Percentiles rank a stretch among this genome's conserved stretches.
Evolutionary conservation across 2,888 invertebrate species (phyloP).

Genomic region (Drosophila atripex): DNA sequence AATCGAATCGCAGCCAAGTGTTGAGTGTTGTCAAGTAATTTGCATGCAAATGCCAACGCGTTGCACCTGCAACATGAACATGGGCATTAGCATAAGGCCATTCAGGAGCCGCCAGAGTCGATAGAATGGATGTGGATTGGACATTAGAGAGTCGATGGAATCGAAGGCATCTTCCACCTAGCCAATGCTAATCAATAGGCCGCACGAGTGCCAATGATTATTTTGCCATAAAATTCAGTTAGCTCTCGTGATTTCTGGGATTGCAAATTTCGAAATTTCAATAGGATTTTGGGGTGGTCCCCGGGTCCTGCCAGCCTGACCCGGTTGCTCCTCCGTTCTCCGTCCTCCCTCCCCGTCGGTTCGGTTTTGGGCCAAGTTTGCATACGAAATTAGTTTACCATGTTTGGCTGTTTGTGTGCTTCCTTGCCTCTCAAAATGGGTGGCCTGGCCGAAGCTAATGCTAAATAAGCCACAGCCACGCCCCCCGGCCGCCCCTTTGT

Average conservation of each 20-base stretch:
- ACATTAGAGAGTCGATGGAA: slow-evolving; percentile 11
- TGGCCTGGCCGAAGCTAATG: slow-evolving; percentile 63
- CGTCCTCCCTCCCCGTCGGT: neutral
- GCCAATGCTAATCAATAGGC: slow-evolving; percentile 77
- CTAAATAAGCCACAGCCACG: slow-evolving; percentile 72
- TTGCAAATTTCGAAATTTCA: slow-evolving; percentile 58
- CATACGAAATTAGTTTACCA: slow-evolving; percentile 75
- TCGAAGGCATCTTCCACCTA: neutral
- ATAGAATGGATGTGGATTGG: neutral
- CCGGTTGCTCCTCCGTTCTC: slow-evolving; percentile 3
- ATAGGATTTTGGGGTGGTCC: slow-evolving; percentile 63
- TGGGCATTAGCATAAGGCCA: slow-evolving; percentile 67
- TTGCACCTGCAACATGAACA: slow-evolving; percentile 75
- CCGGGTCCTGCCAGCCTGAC: slow-evolving; percentile 14
- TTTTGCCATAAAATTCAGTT: slow-evolving; percentile 77
- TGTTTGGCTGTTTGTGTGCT: slow-evolving; percentile 61
- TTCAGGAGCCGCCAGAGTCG: slow-evolving; percentile 27
- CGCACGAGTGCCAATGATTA: slow-evolving; percentile 76
- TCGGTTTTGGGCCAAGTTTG: slow-evolving; percentile 65
- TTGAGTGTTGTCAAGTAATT: slow-evolving; percentile 62
- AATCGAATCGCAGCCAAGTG: slow-evolving; percentile 38
- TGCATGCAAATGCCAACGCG: slow-evolving; percentile 76
- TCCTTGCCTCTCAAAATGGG: slow-evolving; percentile 35
- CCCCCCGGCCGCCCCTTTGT: slow-evolving; percentile 36
- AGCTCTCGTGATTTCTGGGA: slow-evolving; percentile 60